A percentile compares a stretch with the other conserved stretches of the same genome.
Conservation (phyloP, 2,797 vertebrate genomes). For the Limnodromus scolopaceus region DNA sequence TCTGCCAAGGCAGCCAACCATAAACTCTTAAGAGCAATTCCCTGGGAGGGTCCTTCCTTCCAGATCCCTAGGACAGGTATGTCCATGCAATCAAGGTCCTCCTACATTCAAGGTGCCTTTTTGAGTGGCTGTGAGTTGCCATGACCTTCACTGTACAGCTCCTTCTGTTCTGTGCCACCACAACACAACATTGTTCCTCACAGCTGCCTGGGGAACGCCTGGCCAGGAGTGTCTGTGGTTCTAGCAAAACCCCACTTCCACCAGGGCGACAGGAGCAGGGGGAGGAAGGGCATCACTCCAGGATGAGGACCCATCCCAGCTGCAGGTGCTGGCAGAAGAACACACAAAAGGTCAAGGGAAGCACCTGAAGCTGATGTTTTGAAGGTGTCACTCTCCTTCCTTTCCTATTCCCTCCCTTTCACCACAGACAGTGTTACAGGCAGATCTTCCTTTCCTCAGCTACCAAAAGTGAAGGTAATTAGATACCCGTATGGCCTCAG, state of each 20-base stretch:
- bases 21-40: background rate
- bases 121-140: background rate
- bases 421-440: slow-evolving; percentile 33
- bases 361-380: background rate
- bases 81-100: background rate
- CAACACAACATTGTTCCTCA: background rate
- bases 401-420: slow-evolving; percentile 34
- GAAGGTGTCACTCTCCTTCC: background rate
- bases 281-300: background rate
- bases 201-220: background rate
- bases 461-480: slow-evolving; percentile 19
- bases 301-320: background rate
- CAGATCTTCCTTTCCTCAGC: slow-evolving; percentile 24
- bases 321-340: background rate
- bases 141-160: background rate
- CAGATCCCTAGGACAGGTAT: background rate
- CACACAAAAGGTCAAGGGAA: background rate
- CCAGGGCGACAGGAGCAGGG: background rate
- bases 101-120: background rate
- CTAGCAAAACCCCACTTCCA: background rate
- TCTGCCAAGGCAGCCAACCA: background rate
- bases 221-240: background rate
- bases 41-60: background rate
- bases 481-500: slow-evolving; percentile 25
- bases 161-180: background rate